These are phyloP conservation scores for Xiphias gladius DNA, from an alignment of 2,113 vertebrate species.

Conservation along the genomic window DNA sequence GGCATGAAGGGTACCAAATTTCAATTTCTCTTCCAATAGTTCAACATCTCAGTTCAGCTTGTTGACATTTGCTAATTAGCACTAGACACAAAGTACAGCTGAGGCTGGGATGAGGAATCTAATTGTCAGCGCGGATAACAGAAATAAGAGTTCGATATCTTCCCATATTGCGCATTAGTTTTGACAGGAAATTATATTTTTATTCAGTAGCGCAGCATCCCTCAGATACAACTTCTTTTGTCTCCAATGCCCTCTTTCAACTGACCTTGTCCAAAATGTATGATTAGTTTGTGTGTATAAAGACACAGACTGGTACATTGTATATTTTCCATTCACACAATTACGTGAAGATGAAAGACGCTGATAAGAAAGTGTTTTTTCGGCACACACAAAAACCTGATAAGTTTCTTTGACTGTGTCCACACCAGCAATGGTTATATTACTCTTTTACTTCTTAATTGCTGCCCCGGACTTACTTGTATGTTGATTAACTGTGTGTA, in stretches of 20 bases:
- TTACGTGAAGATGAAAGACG: constrained; percentile 2
- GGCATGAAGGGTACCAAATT: no score
- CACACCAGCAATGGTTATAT: background rate
- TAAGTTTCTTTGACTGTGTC: constrained; percentile 4
- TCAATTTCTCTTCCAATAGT: no score
- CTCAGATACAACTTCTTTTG: background rate
- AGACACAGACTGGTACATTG: background rate
- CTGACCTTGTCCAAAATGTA: background rate
- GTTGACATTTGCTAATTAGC: background rate
- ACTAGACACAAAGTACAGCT: background rate
- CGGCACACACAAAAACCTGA: constrained; percentile 1
- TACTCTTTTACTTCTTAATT: background rate
- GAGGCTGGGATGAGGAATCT: no score
- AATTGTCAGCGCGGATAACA: no score
- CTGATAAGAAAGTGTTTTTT: constrained; percentile 17
- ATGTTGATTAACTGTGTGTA: background rate
- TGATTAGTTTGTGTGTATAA: background rate
- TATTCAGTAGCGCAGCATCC: background rate
- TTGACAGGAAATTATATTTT: background rate
- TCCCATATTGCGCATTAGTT: background rate
- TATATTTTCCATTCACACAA: constrained; percentile 15
- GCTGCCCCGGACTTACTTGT: background rate
- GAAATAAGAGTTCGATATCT: no score
- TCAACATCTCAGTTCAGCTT: background rate
- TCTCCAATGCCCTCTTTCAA: background rate